A percentile compares a stretch with the other conserved stretches of the same genome.
Evolutionary conservation across 2,113 vertebrate species (phyloP).

Genomic region (Oreocharis arfaki): DNA sequence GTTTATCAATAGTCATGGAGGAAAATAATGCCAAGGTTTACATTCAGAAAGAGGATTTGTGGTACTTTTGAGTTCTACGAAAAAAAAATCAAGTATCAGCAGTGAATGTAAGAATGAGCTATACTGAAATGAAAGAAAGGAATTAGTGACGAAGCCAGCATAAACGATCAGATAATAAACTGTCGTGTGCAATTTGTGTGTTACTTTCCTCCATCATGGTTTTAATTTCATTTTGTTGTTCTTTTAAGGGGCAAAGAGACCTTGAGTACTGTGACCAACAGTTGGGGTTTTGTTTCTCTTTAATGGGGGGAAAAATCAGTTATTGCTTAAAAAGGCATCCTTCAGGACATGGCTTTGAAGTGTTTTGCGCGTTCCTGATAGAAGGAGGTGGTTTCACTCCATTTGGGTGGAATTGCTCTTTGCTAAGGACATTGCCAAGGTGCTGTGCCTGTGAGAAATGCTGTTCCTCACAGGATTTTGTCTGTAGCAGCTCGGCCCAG

Average conservation of each 20-base stretch:
- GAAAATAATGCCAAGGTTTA: background rate
- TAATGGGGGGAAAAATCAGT: background rate
- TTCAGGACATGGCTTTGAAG: background rate
- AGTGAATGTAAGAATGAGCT: background rate
- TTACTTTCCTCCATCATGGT: background rate
- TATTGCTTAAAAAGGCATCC: background rate
- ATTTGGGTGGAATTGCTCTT: background rate
- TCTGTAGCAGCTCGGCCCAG: fast-evolving
- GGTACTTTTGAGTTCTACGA: background rate
- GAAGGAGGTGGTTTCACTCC: background rate
- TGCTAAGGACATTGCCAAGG: fast-evolving
- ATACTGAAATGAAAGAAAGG: background rate
- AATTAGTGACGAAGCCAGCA: background rate
- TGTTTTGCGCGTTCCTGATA: background rate
- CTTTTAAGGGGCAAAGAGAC: background rate
- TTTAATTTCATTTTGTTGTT: background rate
- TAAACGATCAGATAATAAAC: background rate
- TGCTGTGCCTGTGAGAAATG: background rate
- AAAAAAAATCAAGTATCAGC: too few species aligned
- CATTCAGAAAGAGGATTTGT: background rate
- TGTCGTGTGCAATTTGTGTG: background rate
- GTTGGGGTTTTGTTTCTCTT: fast-evolving
- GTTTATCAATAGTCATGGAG: background rate
- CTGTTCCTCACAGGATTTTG: background rate
- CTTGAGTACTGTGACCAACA: background rate